A percentile compares a stretch with the other conserved stretches of the same genome.
Evolutionary conservation across 2,888 invertebrate genomes (phyloP).

Genomic region (Brachypalpus laphriformis): DNA sequence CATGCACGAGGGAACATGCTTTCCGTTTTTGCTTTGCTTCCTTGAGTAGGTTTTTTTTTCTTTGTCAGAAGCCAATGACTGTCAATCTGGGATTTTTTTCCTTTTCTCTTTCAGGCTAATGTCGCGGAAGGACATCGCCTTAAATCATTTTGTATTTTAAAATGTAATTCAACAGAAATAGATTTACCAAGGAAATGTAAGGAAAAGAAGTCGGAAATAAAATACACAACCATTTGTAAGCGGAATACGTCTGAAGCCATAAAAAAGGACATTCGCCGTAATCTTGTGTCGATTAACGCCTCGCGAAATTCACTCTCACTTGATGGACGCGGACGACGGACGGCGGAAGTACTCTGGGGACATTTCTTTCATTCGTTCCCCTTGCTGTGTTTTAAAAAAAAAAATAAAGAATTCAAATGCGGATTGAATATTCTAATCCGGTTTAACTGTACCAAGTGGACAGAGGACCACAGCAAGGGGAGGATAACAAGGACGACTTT

Average conservation of each 20-base stretch:
- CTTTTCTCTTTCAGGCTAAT: slow-evolving; percentile 4
- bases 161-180: slow-evolving; percentile 36
- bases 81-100: slow-evolving; percentile 7
- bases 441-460: slow-evolving; percentile 57
- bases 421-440: slow-evolving; percentile 51
- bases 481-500: slow-evolving; percentile 3
- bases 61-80: slow-evolving; percentile 25
- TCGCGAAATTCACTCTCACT: background rate
- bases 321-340: no score
- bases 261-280: slow-evolving; percentile 57
- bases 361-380: background rate
- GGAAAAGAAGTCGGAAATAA: background rate
- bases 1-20: background rate
- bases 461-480: slow-evolving; percentile 30
- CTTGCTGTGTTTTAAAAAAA: background rate
- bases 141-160: slow-evolving; percentile 42
- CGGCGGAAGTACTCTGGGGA: no score
- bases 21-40: background rate
- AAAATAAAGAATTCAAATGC: slow-evolving; percentile 19
- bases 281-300: slow-evolving; percentile 63
- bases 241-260: slow-evolving; percentile 30
- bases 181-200: slow-evolving; percentile 7
- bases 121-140: slow-evolving; percentile 33
- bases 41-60: background rate
- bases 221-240: background rate